phyloP scores from a whole-genome alignment of 2,888 invertebrate genomes.

The Mimachlamys varia region DNA sequence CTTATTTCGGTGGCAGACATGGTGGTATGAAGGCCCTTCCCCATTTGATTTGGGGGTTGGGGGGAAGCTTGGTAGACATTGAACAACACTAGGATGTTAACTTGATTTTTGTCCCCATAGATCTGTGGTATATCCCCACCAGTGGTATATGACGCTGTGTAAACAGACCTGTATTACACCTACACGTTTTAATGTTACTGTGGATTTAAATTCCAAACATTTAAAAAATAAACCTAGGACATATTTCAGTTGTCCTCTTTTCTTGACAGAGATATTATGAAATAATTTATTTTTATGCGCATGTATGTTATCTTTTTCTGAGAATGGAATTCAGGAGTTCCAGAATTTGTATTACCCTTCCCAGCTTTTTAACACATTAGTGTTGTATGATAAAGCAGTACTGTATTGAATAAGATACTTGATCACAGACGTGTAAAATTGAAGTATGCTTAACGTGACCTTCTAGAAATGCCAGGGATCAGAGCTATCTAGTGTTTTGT shows the following conservation, averaged over 20 bases:
- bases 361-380: not conserved
- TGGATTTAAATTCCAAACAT: not conserved
- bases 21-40: too few relatives aligned
- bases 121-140: not conserved
- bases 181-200: not conserved
- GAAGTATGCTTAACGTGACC: not conserved
- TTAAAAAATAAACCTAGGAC: not conserved
- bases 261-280: not conserved
- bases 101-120: not conserved
- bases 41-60: too few relatives aligned
- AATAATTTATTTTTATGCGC: not conserved
- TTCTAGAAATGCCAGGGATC: not conserved
- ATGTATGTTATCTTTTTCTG: not conserved
- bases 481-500: not conserved
- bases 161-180: not conserved
- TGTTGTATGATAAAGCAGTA: not conserved
- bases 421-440: not conserved
- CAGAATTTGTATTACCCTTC: not conserved
- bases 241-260: not conserved
- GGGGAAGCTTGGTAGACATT: not conserved
- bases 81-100: not conserved
- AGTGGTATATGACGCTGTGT: not conserved
- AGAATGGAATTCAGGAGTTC: not conserved
- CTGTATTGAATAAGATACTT: not conserved
- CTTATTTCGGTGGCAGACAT: too few relatives aligned